phyloP scores from a whole-genome alignment of 2,113 vertebrate genomes.

The Oncorhynchus masou region DNA sequence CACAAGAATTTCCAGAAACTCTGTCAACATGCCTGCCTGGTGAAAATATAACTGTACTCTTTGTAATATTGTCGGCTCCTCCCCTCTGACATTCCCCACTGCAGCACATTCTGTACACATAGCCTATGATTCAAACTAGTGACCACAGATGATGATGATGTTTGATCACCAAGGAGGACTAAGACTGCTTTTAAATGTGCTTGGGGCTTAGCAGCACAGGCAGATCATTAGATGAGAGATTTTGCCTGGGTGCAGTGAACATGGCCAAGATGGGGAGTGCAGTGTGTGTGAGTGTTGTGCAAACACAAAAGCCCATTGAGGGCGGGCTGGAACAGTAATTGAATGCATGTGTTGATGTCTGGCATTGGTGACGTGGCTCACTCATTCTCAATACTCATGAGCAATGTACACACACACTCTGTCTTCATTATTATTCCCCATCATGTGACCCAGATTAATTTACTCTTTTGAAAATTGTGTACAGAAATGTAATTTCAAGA shows the following conservation, averaged over 20 bases:
- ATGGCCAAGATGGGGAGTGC: not conserved
- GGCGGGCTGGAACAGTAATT: constrained; percentile 9
- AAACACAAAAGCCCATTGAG: constrained; percentile 25
- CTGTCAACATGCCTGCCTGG: not conserved
- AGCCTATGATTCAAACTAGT: too few species aligned
- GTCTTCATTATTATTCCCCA: too few species aligned
- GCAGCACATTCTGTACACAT: too few species aligned
- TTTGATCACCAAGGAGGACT: not conserved
- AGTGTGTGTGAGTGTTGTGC: constrained; percentile 24
- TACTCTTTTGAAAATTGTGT: too few species aligned
- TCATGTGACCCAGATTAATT: too few species aligned
- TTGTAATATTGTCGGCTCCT: not conserved
- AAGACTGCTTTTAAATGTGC: not conserved
- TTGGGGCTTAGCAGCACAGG: not conserved
- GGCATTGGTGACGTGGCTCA: not conserved
- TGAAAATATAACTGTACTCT: not conserved
- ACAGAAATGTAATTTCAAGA: too few species aligned
- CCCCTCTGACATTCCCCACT: not conserved
- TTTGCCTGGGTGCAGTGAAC: not conserved
- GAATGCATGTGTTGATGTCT: constrained; percentile 17
- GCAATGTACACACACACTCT: too few species aligned
- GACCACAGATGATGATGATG: not conserved
- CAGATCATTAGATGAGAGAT: not conserved
- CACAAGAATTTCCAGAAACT: not conserved
- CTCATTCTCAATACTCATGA: too few species aligned